phyloP scores from a whole-genome alignment of 2,888 invertebrate genomes.

The Muscina levida region DNA sequence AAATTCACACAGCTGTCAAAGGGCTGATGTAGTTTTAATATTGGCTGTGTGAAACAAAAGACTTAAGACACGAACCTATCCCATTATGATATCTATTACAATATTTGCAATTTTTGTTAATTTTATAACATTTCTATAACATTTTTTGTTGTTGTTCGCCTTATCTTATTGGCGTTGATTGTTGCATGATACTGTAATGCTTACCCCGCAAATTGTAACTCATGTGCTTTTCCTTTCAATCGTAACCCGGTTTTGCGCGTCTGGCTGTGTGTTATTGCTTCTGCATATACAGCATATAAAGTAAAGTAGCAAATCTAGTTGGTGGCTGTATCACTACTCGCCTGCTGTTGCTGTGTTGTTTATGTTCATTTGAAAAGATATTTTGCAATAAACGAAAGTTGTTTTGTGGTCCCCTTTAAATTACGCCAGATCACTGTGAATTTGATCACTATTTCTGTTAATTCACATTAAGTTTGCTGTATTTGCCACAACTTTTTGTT shows the following conservation, averaged over 20 bases:
- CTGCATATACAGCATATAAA: background rate
- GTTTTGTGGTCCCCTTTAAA: slow-evolving; percentile 51
- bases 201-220: slow-evolving; percentile 24
- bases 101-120: slow-evolving; percentile 16
- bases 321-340: background rate
- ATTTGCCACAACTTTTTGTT: background rate
- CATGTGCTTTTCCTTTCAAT: slow-evolving; percentile 59
- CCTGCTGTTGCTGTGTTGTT: slow-evolving; percentile 24
- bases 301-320: slow-evolving; percentile 61
- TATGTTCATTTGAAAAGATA: slow-evolving; percentile 39
- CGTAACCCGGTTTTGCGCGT: slow-evolving; percentile 53
- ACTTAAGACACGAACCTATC: slow-evolving; percentile 32
- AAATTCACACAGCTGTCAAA: slow-evolving; percentile 22
- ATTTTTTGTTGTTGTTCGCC: slow-evolving; percentile 2
- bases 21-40: background rate
- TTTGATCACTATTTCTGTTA: too few relatives aligned
- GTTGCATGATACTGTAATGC: background rate
- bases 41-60: slow-evolving; percentile 14
- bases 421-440: background rate
- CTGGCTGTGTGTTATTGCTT: background rate
- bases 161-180: background rate
- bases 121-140: too few relatives aligned
- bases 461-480: background rate
- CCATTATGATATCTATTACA: slow-evolving; percentile 4
- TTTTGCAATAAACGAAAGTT: slow-evolving; percentile 66